These are phyloP conservation scores for Labeo catla DNA, from an alignment of 2,113 vertebrate genomes.

Conservation along the genomic window DNA sequence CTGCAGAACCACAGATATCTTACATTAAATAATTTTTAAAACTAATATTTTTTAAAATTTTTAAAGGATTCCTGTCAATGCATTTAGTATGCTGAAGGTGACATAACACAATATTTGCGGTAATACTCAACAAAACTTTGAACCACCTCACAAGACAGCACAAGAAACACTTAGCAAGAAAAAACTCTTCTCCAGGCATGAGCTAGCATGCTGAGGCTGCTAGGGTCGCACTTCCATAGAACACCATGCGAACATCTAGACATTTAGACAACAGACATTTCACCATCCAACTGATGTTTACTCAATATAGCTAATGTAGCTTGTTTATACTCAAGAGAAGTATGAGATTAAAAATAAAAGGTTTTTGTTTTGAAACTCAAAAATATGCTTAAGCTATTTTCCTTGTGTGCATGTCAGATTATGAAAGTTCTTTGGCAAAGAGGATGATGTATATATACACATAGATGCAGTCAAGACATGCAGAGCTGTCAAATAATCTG, in stretches of 20 bases:
- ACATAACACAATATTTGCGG: constrained; percentile 55
- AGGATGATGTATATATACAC: neutral
- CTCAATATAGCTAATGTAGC: neutral
- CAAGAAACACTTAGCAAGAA: constrained; percentile 34
- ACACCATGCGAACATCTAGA: neutral
- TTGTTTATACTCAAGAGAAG: constrained; percentile 24
- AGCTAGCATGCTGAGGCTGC: constrained; percentile 51
- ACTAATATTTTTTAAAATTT: no score
- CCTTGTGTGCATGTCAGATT: neutral
- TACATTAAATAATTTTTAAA: neutral
- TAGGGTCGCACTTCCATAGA: neutral
- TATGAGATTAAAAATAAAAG: constrained; percentile 33
- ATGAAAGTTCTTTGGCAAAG: neutral
- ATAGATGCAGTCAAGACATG: constrained; percentile 20
- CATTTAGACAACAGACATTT: constrained; percentile 3
- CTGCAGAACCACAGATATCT: constrained; percentile 15
- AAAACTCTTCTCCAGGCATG: constrained; percentile 59
- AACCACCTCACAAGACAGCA: constrained; percentile 7
- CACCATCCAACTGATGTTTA: neutral
- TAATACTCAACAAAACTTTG: constrained; percentile 49
- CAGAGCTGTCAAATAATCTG: neutral
- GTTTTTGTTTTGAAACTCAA: constrained; percentile 7
- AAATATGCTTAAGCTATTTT: neutral
- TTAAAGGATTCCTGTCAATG: neutral
- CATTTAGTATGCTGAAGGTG: neutral